These are phyloP conservation scores for Diadegma fenestrale DNA, from an alignment of 2,888 invertebrate genomes.

Conservation along the genomic window DNA sequence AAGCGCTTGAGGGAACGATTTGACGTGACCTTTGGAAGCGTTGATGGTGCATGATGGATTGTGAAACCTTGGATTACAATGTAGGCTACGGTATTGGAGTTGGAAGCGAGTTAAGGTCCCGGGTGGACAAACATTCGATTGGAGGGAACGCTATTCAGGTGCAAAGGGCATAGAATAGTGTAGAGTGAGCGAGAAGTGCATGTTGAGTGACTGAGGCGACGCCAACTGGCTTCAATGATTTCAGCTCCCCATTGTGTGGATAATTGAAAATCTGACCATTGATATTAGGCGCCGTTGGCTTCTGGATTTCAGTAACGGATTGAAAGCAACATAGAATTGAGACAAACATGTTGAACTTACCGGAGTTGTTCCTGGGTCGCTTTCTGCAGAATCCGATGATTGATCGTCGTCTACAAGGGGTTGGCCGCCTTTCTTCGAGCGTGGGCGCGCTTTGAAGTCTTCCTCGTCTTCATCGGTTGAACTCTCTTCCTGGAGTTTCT, in stretches of 20 bases:
- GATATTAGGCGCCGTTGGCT: neutral
- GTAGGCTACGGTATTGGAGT: neutral
- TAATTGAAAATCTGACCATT: constrained; percentile 7
- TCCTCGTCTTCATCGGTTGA: constrained; percentile 46
- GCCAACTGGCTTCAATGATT: neutral
- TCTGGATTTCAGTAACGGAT: neutral
- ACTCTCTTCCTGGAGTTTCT: constrained; percentile 33
- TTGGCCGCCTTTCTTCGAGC: neutral
- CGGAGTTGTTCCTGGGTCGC: constrained; percentile 68
- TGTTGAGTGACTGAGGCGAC: neutral
- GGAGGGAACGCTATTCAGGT: constrained; percentile 8
- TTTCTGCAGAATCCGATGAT: constrained; percentile 33
- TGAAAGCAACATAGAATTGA: neutral
- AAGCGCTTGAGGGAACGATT: neutral
- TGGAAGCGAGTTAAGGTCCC: neutral
- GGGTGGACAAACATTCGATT: neutral
- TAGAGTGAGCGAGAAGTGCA: neutral
- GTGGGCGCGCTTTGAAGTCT: neutral
- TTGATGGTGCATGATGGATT: neutral
- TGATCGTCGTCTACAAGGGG: constrained; percentile 17
- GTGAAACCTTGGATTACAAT: neutral
- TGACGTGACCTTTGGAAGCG: neutral
- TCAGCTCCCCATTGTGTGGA: neutral
- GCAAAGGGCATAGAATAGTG: constrained; percentile 8
- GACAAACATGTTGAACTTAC: constrained; percentile 68